Evolutionary conservation across 2,888 invertebrate species (phyloP), one percentile per base, ranked within the genome.

Genomic region (Zhuqinia jingwanae): DNA sequence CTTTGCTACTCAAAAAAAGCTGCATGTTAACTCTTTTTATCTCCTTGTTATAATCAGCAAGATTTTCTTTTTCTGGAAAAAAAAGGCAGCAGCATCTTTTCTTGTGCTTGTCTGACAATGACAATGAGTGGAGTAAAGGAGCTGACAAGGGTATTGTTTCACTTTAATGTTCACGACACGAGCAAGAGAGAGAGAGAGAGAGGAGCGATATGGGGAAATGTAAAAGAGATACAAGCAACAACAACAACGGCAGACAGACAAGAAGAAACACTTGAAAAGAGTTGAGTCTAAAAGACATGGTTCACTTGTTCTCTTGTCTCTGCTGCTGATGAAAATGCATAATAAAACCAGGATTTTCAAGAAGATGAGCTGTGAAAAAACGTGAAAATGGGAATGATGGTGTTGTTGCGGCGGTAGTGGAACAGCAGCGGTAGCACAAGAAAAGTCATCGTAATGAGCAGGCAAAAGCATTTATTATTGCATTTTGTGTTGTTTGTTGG

Each of bases 91-190:
- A 42, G 42, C 20, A 27, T 27, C 73, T 73, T 8, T 50, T 17
- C 15, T 22, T 22, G 5, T 36, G 36, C 36, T 13, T n/a, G 20
- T 20, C 15, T 70, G 70, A 70, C 70, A 70, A 22, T 42, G 70
- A 45, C 70, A 70, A 22, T 45, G 36, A 17, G 47, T 45, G 3
- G 10, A 45, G 30, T 63, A 36, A 20, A 63, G 17, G 36, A 47
- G 50, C 73, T 73, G 73, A 73, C 73, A 81, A 42, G 81, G 81
- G 73, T 81, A 81, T 81, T 81, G 81, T 81, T 81, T 81, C 81
- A 81, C 73, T 81, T 81, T 81, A 81, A 81, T 81, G 73, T 60
- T 81, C 80, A 70, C 65, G 68, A 50, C 27, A n/a, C 76, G 56
- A 58, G 5, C 76, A 36, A 45, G n/a, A 36, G 53, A 25, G n/a